These are phyloP conservation scores for Endomychus coccineus DNA, from an alignment of 2,888 invertebrate genomes.

Conservation along the genomic window DNA sequence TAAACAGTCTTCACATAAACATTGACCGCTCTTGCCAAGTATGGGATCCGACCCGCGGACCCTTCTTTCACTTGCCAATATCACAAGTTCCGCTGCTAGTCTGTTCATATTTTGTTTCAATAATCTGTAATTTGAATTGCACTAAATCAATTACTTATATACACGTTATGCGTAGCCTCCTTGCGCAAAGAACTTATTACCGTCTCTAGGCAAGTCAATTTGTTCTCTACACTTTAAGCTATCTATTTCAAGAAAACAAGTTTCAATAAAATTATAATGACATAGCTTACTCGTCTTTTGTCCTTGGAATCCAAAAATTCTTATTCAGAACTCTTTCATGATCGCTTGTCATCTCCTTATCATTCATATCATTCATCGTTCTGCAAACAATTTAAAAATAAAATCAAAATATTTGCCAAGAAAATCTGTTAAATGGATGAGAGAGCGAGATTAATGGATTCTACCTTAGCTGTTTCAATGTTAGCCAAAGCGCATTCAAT, in stretches of 20 bases:
- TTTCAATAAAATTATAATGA: too few relatives aligned
- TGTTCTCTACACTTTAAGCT: too few relatives aligned
- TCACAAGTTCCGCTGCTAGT: slow-evolving; percentile 11
- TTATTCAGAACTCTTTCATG: slow-evolving; percentile 35
- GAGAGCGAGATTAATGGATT: neutral
- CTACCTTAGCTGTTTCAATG: slow-evolving; percentile 12
- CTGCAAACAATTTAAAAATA: slow-evolving; percentile 1
- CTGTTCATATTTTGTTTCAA: slow-evolving; percentile 10
- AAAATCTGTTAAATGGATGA: too few relatives aligned
- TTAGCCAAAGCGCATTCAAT: slow-evolving; percentile 11
- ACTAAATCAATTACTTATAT: too few relatives aligned
- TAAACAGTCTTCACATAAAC: slow-evolving; percentile 39
- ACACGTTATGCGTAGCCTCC: too few relatives aligned
- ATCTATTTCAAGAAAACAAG: too few relatives aligned
- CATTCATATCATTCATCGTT: slow-evolving; percentile 9
- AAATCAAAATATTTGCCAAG: too few relatives aligned
- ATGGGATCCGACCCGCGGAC: slow-evolving; percentile 28
- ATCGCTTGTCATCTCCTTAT: slow-evolving; percentile 23
- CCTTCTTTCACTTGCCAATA: slow-evolving; percentile 11
- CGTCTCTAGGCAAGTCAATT: too few relatives aligned
- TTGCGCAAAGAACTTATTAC: too few relatives aligned
- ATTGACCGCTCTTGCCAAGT: slow-evolving; percentile 35
- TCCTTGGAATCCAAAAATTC: slow-evolving; percentile 38
- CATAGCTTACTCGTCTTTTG: slow-evolving; percentile 33
- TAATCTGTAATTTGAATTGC: too few relatives aligned